Evolutionary conservation across 2,797 vertebrate genomes (phyloP).

Genomic region (Cossypha caffra): DNA sequence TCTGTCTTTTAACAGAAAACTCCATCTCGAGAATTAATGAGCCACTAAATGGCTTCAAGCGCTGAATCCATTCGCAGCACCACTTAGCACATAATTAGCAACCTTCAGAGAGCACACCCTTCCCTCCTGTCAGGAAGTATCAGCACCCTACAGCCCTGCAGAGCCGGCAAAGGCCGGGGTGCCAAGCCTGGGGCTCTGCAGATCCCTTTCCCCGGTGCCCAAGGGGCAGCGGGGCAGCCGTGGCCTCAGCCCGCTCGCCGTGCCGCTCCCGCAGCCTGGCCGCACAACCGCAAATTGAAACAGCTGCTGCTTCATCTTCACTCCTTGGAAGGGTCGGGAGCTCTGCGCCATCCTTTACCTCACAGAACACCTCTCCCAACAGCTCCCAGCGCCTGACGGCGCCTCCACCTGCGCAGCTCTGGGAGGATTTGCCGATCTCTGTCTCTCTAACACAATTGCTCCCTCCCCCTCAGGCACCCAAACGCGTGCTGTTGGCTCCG

Average conservation of each 20-base stretch:
- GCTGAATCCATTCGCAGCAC: rapidly evolving
- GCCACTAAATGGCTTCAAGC: rapidly evolving
- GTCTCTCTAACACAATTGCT: rapidly evolving
- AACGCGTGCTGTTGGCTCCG: rapidly evolving
- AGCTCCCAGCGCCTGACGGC: not conserved
- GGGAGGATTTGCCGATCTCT: rapidly evolving
- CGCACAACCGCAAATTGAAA: rapidly evolving
- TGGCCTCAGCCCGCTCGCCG: rapidly evolving
- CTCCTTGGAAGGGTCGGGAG: not conserved
- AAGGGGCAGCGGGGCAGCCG: rapidly evolving
- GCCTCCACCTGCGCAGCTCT: not conserved
- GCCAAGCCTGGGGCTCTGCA: not conserved
- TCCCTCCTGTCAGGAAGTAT: rapidly evolving
- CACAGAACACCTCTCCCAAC: not conserved
- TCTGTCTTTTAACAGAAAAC: not conserved
- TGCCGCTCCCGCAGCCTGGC: rapidly evolving
- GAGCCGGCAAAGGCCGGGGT: rapidly evolving
- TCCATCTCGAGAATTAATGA: not conserved
- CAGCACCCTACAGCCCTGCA: not conserved
- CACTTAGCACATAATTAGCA: not conserved
- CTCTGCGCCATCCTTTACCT: not conserved
- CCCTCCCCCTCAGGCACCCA: too few species aligned
- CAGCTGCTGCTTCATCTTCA: rapidly evolving
- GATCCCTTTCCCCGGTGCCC: not conserved
- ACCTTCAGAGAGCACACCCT: not conserved